Evolutionary conservation across 2,888 invertebrate species (phyloP).

Genomic region (Rhingia campestris): DNA sequence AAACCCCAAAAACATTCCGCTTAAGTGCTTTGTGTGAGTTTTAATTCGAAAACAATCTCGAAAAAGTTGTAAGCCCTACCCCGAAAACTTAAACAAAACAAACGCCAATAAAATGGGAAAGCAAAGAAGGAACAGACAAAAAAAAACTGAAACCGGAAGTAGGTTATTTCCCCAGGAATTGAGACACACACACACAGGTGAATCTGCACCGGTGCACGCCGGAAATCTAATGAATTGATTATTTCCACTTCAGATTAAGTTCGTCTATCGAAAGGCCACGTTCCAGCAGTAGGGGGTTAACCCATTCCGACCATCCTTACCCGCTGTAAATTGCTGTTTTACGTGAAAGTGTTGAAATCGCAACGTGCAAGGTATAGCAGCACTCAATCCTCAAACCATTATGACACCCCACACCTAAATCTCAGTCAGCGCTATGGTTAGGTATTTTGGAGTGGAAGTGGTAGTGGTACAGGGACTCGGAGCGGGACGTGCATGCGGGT

Average conservation of each 20-base stretch:
- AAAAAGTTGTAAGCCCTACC: too few relatives aligned
- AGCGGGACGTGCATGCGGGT: not conserved
- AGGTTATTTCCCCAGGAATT: constrained; percentile 53
- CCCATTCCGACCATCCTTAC: not conserved
- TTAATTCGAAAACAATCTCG: constrained; percentile 25
- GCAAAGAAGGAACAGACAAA: not conserved
- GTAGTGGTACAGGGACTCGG: too few relatives aligned
- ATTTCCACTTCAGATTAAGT: constrained; percentile 73
- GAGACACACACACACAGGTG: constrained; percentile 19
- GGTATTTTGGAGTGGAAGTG: too few relatives aligned
- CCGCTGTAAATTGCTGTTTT: constrained; percentile 61
- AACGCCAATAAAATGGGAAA: constrained; percentile 1
- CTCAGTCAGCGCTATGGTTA: not conserved
- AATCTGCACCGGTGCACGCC: constrained; percentile 41
- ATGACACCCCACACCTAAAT: not conserved
- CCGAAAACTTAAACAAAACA: constrained; percentile 8
- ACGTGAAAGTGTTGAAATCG: constrained; percentile 70
- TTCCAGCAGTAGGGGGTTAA: constrained; percentile 1
- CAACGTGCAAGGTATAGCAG: constrained; percentile 44
- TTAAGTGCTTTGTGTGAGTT: constrained; percentile 20
- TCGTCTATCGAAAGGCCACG: constrained; percentile 46
- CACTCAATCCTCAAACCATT: constrained; percentile 18
- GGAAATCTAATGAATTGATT: constrained; percentile 71
- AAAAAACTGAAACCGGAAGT: constrained; percentile 47
- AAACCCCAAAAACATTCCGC: not conserved